Base-by-base conservation (phyloP, 2,888 invertebrate species). In the Hypselothyrea guttata region DNA sequence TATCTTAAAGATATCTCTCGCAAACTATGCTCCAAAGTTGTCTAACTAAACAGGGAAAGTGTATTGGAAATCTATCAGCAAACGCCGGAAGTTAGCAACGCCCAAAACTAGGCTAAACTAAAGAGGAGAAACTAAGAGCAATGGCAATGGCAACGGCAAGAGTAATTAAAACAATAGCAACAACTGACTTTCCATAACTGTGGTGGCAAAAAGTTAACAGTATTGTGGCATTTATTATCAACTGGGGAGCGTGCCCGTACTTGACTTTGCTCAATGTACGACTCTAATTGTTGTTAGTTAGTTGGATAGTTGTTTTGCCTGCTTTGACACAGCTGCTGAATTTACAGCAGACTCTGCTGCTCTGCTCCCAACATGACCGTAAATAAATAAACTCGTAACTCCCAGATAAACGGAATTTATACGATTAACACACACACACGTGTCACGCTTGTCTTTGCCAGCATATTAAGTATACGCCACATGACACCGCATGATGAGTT, bases 401-500 rank as follows among this genome's bases (percentile, higher is more conserved):
- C 2, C 3, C 22, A 5, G 5, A 22, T 22, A 22, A 5, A 22
- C 22, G 2, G 22, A 22, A 22, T 22, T 22, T 22, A 22, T 22
- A n/a, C n/a, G n/a, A n/a, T n/a, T n/a, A n/a, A n/a, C 22, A 22
- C 3, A 5, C 22, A 22, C n/a, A 70, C 66, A 72, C 64, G 71
- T 77, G 57, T 33, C 40, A n/a, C 7, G 34, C 15, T 18, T 16
- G 22, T 22, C 5, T 22, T 15, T 16, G n/a, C 15, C 40, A 33
- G 42, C 54, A 52, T 67, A 75, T 75, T 72, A 72, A 76, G 70
- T 55, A 64, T 53, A 57, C 64, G 77, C 73, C 66, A 47, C 59
- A 62, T 53, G 41, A 40, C 65, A 60, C 53, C 59, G 48, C n/a
- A 18, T 34, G 15, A 46, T 37, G 42, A 33, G 12, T 44, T 37